These are phyloP conservation scores for Cylindroiulus punctatus DNA, from an alignment of 2,888 invertebrate species.

Conservation along the genomic window DNA sequence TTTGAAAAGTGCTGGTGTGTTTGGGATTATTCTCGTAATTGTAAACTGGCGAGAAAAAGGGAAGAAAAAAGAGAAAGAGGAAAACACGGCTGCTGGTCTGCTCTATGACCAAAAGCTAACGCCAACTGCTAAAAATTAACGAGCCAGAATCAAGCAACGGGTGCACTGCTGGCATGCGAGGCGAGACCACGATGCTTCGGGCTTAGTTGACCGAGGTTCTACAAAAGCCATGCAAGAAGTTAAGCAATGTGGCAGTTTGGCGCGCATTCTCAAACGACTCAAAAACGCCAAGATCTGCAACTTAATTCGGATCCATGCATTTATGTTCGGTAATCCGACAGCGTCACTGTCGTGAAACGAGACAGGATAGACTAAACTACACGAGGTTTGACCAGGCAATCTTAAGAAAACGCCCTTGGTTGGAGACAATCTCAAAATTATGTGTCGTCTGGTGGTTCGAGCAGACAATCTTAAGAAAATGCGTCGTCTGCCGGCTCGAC, in stretches of 20 bases:
- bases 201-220: not conserved
- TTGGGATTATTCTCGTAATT: constrained; percentile 53
- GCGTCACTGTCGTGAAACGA: not conserved
- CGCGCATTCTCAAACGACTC: not conserved
- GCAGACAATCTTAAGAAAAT: not conserved
- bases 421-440: too few relatives aligned
- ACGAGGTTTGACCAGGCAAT: too few relatives aligned
- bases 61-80: constrained; percentile 25
- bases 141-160: not conserved
- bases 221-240: not conserved
- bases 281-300: not conserved
- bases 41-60: constrained; percentile 31
- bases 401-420: not conserved
- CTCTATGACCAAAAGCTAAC: not conserved
- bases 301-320: not conserved
- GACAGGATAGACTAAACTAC: not conserved
- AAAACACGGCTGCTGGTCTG: constrained; percentile 27
- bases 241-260: not conserved
- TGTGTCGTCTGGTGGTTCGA: too few relatives aligned
- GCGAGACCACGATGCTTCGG: not conserved
- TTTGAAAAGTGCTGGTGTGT: constrained; percentile 60
- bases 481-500: not conserved
- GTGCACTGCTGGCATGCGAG: not conserved
- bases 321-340: not conserved
- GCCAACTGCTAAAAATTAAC: not conserved